Percentiles rank a stretch among this genome's conserved stretches.
phyloP scores from a whole-genome alignment of 2,888 invertebrate species.

The Stenoptilia bipunctidactyla region DNA sequence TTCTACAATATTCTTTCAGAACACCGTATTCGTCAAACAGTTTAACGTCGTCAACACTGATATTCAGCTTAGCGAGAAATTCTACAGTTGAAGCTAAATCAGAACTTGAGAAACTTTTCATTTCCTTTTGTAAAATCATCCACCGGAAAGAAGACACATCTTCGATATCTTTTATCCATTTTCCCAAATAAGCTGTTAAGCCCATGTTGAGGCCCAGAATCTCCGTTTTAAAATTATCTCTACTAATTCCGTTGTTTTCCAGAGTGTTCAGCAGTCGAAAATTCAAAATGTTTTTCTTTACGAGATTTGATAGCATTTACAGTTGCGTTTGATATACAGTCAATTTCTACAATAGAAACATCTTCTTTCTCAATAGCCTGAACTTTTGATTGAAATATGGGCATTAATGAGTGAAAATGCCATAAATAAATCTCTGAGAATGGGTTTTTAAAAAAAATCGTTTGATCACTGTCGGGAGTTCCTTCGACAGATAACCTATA shows the following conservation, averaged over 20 bases:
- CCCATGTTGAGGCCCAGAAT: background rate
- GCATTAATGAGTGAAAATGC: constrained; percentile 6
- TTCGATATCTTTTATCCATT: constrained; percentile 4
- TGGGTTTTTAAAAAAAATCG: constrained; percentile 5
- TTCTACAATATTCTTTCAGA: constrained; percentile 9
- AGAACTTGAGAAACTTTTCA: constrained; percentile 8
- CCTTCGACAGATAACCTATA: background rate
- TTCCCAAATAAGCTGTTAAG: constrained; percentile 7
- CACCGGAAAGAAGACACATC: constrained; percentile 3
- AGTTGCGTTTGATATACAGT: constrained; percentile 6
- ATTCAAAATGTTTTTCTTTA: constrained; percentile 6
- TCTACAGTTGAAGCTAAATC: constrained; percentile 7
- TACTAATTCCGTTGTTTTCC: constrained; percentile 6
- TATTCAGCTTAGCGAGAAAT: constrained; percentile 6
- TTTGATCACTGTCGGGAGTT: constrained; percentile 3
- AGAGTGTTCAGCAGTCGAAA: constrained; percentile 1
- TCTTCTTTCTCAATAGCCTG: constrained; percentile 6
- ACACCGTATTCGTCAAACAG: constrained; percentile 6
- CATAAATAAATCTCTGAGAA: constrained; percentile 7
- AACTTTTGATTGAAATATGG: constrained; percentile 5
- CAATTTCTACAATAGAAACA: constrained; percentile 6
- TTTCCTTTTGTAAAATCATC: constrained; percentile 8
- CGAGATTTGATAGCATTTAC: constrained; percentile 4
- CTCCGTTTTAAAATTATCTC: constrained; percentile 2
- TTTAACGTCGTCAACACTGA: background rate